Evolutionary conservation across 2,888 invertebrate species (phyloP), one percentile per base, ranked within the genome.

Genomic region (Notodonta ziczac): DNA sequence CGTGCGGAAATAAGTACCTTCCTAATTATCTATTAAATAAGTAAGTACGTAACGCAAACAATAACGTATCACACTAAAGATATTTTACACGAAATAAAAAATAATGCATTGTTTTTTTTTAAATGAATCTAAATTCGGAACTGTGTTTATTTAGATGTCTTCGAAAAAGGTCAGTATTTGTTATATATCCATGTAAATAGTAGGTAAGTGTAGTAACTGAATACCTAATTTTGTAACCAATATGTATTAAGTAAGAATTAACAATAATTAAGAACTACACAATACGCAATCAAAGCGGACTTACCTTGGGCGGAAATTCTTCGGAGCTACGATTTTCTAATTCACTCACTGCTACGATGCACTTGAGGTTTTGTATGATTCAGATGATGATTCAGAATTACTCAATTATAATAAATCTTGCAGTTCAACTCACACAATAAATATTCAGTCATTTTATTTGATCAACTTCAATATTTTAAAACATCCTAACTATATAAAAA

Each of bases 241-340:
- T 44, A 12, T 10, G 9, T 44, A 44, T 44, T 44, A 44, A 44
- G 2, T 44, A 5, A 44, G 10, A 5, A n/a, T 46, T n/a, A 5
- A 42, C 9, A 24, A 9, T 42, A 42, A 42, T 10, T 42, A 42
- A 10, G 4, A 42, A n/a, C 2, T n/a, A n/a, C n/a, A 5, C 16
- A 50, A 16, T 8, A 16, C 50, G 24, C 24, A 24, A 24, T 2
- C 24, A 24, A 16, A 50, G 16, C 7, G 50, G 8, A 71, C 86
- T 87, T 79, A 90, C 90, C 86, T 88, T 77, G 72, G 78, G 77
- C 81, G 80, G 76, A 72, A 83, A 83, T 80, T 78, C 75, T 77
- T 74, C 68, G 70, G 67, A 69, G 78, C 81, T 80, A 72, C 76
- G 73, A 77, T 73, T 78, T 76, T 80, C 76, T 76, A 74, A 80